Conservation (phyloP, 2,113 vertebrate species). For the Merops nubicus region DNA sequence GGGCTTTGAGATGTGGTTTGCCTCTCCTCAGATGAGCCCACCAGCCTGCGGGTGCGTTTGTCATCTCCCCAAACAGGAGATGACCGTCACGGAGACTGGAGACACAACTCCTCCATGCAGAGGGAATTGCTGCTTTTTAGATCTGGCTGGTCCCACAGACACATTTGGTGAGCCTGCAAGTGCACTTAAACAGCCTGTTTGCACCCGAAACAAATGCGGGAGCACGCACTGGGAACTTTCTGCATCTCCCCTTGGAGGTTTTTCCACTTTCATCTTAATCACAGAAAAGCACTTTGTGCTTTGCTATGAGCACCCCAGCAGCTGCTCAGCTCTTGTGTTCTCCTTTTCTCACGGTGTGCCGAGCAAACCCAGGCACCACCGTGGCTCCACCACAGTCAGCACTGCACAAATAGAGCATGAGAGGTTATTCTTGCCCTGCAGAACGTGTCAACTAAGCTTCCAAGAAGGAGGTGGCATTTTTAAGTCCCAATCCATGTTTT, state of each 20-base stretch:
- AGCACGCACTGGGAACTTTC: rapidly evolving
- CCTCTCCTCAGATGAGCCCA: neutral
- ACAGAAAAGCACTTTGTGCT: neutral
- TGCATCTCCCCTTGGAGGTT: too few relatives aligned
- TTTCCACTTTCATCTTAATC: neutral
- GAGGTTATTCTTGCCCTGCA: neutral
- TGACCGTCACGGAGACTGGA: rapidly evolving
- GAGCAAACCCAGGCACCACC: neutral
- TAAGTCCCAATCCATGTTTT: neutral
- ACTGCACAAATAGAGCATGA: rapidly evolving
- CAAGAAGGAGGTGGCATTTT: rapidly evolving
- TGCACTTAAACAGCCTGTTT: neutral
- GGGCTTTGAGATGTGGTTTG: rapidly evolving
- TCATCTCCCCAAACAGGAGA: neutral
- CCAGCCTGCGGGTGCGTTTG: neutral
- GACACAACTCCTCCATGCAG: neutral
- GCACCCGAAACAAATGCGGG: rapidly evolving
- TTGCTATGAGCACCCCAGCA: neutral
- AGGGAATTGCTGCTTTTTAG: neutral
- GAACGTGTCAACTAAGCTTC: rapidly evolving
- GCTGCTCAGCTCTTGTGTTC: neutral
- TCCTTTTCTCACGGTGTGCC: neutral
- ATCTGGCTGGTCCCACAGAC: rapidly evolving
- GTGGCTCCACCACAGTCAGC: rapidly evolving
- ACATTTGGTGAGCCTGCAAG: neutral